Base-by-base conservation (phyloP, 2,888 invertebrate genomes). In the Drosophila mulleri region DNA sequence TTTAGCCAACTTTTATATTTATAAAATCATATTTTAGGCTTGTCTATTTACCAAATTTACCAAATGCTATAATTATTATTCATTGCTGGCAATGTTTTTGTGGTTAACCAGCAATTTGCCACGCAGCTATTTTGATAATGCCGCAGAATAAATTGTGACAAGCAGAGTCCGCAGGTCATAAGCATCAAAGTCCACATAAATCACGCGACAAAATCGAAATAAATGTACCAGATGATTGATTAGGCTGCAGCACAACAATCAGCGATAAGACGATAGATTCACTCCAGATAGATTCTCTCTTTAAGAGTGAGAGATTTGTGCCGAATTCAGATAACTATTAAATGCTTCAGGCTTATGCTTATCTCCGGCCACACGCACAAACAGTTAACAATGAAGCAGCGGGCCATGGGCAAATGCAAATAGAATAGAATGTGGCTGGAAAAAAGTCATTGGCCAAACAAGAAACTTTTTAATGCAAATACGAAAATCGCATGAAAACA, bases 401-500 rank as follows among this genome's bases (percentile, higher is more conserved):
- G 52, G 66, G 54, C 47, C 61, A 67, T 72, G 62, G 67, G 62
- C 78, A 83, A 84, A 83, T 86, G 83, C 82, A 85, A 86, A 83
- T 80, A 67, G 41, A 72, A 77, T 69, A 47, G 54, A 57, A 37
- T 14, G 47, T 16, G 18, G 53, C n/a, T 47, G 29, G 2, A 20
- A 66, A 65, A 75, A 80, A 83, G 80, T 73, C 71, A 71, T 73
- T 63, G 81, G 60, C 62, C 61, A 75, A 77, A 77, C 80, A 71
- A 52, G 72, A 76, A 87, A 86, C 63, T 83, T 86, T 86, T 87
- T 72, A 86, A 86, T 86, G 88, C 86, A 86, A 86, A 86, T 86
- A 76, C 81, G 82, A 83, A 82, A 87, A 85, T 83, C 83, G 81
- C 80, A 71, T 66, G 73, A 75, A 85, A 80, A 78, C 82, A 80